Conservation (phyloP, 1,140 invertebrate genomes). For the Pygmarrhopalites habei region DNA sequence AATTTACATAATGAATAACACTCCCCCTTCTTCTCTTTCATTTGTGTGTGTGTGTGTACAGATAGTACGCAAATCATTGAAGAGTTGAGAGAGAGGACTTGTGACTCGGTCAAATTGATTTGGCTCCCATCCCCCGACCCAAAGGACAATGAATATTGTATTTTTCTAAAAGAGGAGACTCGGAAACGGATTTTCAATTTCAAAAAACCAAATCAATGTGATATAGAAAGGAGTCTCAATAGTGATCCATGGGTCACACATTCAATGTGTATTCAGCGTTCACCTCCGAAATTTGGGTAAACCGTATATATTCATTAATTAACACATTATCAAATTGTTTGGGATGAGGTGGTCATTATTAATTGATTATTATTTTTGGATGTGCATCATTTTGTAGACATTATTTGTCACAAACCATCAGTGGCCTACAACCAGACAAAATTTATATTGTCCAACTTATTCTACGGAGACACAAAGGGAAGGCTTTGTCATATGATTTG, state of each 20-base stretch:
- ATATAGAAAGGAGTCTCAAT: constrained; percentile 44
- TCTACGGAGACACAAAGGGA: constrained; percentile 45
- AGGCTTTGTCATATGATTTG: constrained; percentile 47
- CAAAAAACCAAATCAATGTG: constrained; percentile 46
- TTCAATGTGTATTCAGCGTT: constrained; percentile 43
- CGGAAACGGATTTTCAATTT: constrained; percentile 26
- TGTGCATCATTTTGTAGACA: constrained; percentile 41
- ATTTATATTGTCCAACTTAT: constrained; percentile 47
- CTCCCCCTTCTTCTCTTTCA: neutral
- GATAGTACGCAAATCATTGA: constrained; percentile 20
- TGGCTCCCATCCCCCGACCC: constrained; percentile 45
- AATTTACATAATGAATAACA: too few species aligned
- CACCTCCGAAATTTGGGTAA: constrained; percentile 37
- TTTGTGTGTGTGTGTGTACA: neutral
- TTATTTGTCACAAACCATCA: constrained; percentile 45
- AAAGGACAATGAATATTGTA: constrained; percentile 43
- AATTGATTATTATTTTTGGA: neutral
- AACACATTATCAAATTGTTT: neutral
- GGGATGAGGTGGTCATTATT: neutral
- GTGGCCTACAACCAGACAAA: constrained; percentile 43
- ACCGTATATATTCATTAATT: neutral
- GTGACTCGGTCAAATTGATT: constrained; percentile 46
- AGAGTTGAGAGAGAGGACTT: constrained; percentile 36
- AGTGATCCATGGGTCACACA: constrained; percentile 43
- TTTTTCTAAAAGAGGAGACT: constrained; percentile 41